Evolutionary conservation across 2,797 vertebrate species (phyloP).

Genomic region (Megalops cyprinoides): DNA sequence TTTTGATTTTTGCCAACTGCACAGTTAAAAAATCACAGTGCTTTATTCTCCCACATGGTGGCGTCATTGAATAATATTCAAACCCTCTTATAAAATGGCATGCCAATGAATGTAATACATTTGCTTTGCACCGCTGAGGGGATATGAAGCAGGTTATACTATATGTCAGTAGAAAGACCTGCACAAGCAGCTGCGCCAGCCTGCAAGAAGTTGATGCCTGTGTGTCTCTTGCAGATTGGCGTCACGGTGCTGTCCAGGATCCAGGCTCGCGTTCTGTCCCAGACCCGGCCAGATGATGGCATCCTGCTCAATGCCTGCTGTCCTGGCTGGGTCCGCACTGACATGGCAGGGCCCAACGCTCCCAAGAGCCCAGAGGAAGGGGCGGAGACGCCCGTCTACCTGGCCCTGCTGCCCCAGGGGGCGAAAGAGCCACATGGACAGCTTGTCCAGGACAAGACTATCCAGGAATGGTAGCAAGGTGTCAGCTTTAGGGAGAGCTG

Average conservation of each 20-base stretch:
- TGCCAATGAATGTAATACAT: no score
- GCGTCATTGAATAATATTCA: no score
- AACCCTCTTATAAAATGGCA: no score
- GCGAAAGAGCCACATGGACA: conserved; percentile 54
- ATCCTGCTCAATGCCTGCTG: conserved; percentile 63
- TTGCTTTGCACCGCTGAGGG: no score
- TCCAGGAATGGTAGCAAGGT: conserved; percentile 53
- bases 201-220: background rate
- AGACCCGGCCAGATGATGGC: conserved; percentile 51
- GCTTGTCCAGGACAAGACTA: conserved; percentile 54
- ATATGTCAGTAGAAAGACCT: no score
- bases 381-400: conserved; percentile 55
- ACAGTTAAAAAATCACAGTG: no score
- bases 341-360: conserved; percentile 58
- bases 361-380: conserved; percentile 57
- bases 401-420: conserved; percentile 54
- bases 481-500: background rate
- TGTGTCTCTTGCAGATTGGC: conserved; percentile 48
- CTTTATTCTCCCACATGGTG: no score
- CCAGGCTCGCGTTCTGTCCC: conserved; percentile 49
- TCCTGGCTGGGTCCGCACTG: conserved; percentile 59
- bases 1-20: no score
- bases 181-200: background rate
- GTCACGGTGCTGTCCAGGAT: conserved; percentile 55
- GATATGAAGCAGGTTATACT: no score